Base-by-base conservation (phyloP, 2,888 invertebrate species). In the Stenurella melanura region DNA sequence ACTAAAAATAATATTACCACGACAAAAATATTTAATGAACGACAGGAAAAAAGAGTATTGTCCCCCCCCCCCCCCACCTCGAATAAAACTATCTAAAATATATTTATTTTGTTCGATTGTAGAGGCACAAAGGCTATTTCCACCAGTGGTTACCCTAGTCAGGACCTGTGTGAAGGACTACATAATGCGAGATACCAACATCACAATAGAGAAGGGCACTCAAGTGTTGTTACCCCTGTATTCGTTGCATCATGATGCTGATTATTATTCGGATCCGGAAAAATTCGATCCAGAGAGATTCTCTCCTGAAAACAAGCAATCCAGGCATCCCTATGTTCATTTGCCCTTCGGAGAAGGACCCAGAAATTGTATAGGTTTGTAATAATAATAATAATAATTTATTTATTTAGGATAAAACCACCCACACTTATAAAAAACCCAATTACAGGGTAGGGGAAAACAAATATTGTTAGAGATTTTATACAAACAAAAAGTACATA, bases 291-390 rank as follows among this genome's bases (percentile, higher is more conserved):
- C 85, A 1, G 83, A 83, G 2, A 60, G 85, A 71, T 85, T 85
- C 75, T 80, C 56, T 64, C 68, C 75, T n/a, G 82, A 83, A 54
- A 81, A 83, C 54, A 80, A 76, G 42, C 26, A 69, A 1, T 67
- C 69, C 12, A 74, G 80, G 21, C 78, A 81, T 50, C 74, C 73
- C 0, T 81, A 75, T 50, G 73, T 76, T 7, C 81, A 85, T 66
- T 56, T 85, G 21, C 84, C 85, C 0, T 85, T 85, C 68, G 85
- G 85, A 11, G 84, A 83, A 64, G 84, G 85, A 17, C 85, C 85
- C 0, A 81, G 85, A 58, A 84, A 83, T 78, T 85, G 85, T 57
- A 85, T 85, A 54, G 85, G 85, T 84, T 69, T 73, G 73, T 63
- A 21, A 12, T 1, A 26, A 26, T n/a, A n/a, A n/a, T n/a, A n/a